These are phyloP conservation scores for Pedetes capensis DNA, from an alignment of 2,113 vertebrate species.

Conservation along the genomic window DNA sequence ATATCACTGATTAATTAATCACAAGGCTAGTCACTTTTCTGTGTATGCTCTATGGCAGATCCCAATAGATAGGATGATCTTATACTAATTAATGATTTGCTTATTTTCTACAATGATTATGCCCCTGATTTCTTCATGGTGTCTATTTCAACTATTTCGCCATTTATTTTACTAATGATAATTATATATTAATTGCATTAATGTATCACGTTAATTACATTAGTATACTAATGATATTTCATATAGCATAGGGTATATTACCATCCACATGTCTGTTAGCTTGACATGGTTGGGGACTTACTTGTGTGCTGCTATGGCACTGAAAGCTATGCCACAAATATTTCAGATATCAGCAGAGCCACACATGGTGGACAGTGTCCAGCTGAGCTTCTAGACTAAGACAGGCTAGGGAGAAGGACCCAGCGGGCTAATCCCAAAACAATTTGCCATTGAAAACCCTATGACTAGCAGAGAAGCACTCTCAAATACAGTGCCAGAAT, in stretches of 20 bases:
- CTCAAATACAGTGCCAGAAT: no score
- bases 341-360: no score
- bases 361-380: no score
- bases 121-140: background rate
- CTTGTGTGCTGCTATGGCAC: no score
- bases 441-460: no score
- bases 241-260: background rate
- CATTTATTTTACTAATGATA: background rate
- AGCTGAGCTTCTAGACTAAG: no score
- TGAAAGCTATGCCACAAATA: no score
- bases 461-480: no score
- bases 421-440: no score
- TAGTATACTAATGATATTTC: background rate
- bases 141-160: background rate
- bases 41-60: background rate
- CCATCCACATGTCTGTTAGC: no score
- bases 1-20: background rate
- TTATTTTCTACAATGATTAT: slow-evolving; percentile 1
- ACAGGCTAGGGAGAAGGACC: no score
- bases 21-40: background rate
- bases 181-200: background rate
- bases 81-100: slow-evolving; percentile 5
- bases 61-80: background rate
- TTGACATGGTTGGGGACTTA: no score
- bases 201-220: background rate